These are phyloP conservation scores for Eciton burchellii DNA, from an alignment of 1,140 invertebrate species.

Conservation along the genomic window DNA sequence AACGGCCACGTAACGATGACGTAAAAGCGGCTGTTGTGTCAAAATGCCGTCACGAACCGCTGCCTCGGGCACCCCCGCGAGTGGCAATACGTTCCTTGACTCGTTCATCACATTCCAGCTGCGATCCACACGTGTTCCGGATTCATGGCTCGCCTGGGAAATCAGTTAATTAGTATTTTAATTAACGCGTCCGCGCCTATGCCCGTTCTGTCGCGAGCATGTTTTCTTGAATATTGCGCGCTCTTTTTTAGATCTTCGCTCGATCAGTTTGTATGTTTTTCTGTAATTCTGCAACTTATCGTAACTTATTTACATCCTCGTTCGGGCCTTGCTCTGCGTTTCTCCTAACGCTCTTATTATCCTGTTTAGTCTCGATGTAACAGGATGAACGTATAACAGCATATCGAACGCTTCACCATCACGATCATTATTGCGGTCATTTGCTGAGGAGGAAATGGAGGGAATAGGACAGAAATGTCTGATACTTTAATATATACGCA, in stretches of 20 bases:
- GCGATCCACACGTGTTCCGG: constrained; percentile 30
- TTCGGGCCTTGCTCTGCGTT: too few species aligned
- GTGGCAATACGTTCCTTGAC: constrained; percentile 7
- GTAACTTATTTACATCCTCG: too few species aligned
- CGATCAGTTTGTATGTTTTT: not conserved
- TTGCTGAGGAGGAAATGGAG: too few species aligned
- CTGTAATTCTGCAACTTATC: not conserved
- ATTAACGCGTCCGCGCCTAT: constrained; percentile 9
- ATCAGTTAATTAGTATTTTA: constrained; percentile 54
- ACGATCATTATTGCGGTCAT: too few species aligned
- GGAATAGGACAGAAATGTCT: too few species aligned
- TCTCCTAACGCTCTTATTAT: too few species aligned
- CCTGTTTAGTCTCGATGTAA: too few species aligned
- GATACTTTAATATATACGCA: too few species aligned
- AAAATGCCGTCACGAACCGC: constrained; percentile 53
- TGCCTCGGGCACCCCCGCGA: constrained; percentile 7
- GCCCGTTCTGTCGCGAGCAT: not conserved
- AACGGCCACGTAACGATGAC: constrained; percentile 48
- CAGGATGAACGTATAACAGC: too few species aligned
- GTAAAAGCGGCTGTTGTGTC: constrained; percentile 63
- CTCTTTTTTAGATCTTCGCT: not conserved
- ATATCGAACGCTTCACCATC: too few species aligned
- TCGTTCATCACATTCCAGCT: constrained; percentile 51
- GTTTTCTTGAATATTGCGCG: constrained; percentile 23
- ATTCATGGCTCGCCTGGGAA: constrained; percentile 26